Evolutionary conservation across 1,140 invertebrate genomes (phyloP).

Genomic region (Papilio machaon): DNA sequence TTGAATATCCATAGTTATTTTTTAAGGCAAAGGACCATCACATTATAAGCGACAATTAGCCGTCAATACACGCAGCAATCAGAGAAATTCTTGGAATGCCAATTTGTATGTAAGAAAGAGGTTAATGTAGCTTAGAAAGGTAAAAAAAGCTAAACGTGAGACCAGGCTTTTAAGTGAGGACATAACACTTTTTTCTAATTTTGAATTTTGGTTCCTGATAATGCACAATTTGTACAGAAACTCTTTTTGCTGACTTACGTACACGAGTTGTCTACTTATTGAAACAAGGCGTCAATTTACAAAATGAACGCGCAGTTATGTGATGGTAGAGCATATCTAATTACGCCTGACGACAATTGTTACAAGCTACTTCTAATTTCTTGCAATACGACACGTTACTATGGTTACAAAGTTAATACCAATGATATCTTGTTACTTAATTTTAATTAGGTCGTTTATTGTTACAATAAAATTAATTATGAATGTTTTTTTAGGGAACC

Average conservation of each 20-base stretch:
- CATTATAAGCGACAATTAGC: background rate
- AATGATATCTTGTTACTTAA: background rate
- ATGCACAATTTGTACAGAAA: background rate
- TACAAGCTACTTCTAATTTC: background rate
- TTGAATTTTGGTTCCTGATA: background rate
- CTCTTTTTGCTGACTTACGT: background rate
- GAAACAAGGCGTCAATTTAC: conserved; percentile 12
- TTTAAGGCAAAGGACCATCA: conserved; percentile 1
- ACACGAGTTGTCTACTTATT: conserved; percentile 1
- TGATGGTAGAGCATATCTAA: conserved; percentile 8
- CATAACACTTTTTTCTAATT: background rate
- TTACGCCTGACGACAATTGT: conserved; percentile 18
- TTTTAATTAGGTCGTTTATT: background rate
- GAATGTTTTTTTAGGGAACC: background rate
- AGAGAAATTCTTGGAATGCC: background rate
- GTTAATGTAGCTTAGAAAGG: too few species aligned
- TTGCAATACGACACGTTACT: background rate
- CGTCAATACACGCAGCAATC: background rate
- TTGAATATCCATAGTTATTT: conserved; percentile 19
- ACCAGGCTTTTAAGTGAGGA: background rate
- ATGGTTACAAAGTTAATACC: background rate
- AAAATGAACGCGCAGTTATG: background rate
- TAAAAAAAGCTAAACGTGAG: too few species aligned
- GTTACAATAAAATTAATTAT: background rate
- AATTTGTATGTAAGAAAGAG: too few species aligned